Percentiles rank a stretch among this genome's conserved stretches.
phyloP scores from a whole-genome alignment of 2,888 invertebrate genomes.

The Agrochola circellaris region DNA sequence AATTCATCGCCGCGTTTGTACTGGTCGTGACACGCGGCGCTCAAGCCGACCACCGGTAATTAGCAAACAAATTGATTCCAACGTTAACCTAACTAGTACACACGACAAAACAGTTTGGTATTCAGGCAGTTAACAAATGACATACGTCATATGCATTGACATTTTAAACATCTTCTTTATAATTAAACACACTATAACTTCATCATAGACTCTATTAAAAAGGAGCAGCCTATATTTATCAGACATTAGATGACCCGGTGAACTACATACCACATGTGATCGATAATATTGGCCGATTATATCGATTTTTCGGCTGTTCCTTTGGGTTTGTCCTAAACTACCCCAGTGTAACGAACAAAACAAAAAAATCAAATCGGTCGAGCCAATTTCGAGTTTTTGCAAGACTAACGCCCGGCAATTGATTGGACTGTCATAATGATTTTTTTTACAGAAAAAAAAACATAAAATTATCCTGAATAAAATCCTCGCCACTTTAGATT shows the following conservation, averaged over 20 bases:
- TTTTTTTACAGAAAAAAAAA: too few relatives aligned
- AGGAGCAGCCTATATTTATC: neutral
- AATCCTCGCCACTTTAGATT: slow-evolving; percentile 4
- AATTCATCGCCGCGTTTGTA: slow-evolving; percentile 53
- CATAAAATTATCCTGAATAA: neutral
- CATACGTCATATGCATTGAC: too few relatives aligned
- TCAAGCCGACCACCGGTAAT: slow-evolving; percentile 60
- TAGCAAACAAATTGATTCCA: slow-evolving; percentile 67
- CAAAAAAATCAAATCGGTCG: too few relatives aligned
- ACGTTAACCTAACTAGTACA: slow-evolving; percentile 22
- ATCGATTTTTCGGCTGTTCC: too few relatives aligned
- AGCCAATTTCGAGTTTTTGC: too few relatives aligned
- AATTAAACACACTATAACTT: neutral
- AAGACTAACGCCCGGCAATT: too few relatives aligned
- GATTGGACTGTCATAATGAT: neutral
- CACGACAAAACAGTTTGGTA: neutral
- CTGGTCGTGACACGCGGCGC: slow-evolving; percentile 52
- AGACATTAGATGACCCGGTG: neutral
- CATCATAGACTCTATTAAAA: neutral
- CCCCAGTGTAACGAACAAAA: too few relatives aligned
- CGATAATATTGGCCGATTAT: too few relatives aligned
- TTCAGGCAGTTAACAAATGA: neutral
- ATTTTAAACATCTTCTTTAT: neutral
- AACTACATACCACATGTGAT: too few relatives aligned
- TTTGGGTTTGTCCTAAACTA: too few relatives aligned